Percentiles rank a stretch among this genome's conserved stretches.
phyloP scores from a whole-genome alignment of 2,113 vertebrate species.

The Myiozetetes cayanensis region DNA sequence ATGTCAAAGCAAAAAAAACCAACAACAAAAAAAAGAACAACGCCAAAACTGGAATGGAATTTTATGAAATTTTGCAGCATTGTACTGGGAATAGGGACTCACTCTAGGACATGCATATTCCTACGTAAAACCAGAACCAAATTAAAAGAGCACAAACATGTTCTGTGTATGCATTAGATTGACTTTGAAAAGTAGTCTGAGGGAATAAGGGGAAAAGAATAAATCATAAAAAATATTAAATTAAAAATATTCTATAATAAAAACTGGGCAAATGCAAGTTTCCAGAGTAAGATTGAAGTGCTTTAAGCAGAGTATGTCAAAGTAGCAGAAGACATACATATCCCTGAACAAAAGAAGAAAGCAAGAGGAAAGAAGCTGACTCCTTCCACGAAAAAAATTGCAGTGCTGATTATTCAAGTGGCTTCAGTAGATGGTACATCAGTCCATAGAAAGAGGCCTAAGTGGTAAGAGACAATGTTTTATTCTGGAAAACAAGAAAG shows the following conservation, averaged over 20 bases:
- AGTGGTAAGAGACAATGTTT: neutral
- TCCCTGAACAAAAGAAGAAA: neutral
- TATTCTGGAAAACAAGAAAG: neutral
- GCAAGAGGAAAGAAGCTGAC: neutral
- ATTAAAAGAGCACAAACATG: neutral
- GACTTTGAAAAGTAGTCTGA: neutral
- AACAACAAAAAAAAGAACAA: accelerated
- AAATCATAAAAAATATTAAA: neutral
- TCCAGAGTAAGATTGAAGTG: neutral
- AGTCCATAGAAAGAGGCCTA: neutral
- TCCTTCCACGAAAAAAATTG: neutral
- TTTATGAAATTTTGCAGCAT: neutral
- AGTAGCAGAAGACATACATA: neutral
- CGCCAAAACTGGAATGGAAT: neutral
- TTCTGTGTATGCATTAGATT: neutral
- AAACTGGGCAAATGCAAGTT: neutral
- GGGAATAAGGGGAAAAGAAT: neutral
- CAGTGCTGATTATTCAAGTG: neutral
- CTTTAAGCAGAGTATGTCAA: neutral
- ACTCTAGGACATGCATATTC: neutral
- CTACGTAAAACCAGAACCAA: neutral
- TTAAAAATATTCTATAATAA: neutral
- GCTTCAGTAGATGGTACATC: neutral
- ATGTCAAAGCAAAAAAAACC: neutral
- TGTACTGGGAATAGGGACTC: neutral